Conservation (phyloP, 2,113 vertebrate genomes). For the Phylloscopus whistleri region DNA sequence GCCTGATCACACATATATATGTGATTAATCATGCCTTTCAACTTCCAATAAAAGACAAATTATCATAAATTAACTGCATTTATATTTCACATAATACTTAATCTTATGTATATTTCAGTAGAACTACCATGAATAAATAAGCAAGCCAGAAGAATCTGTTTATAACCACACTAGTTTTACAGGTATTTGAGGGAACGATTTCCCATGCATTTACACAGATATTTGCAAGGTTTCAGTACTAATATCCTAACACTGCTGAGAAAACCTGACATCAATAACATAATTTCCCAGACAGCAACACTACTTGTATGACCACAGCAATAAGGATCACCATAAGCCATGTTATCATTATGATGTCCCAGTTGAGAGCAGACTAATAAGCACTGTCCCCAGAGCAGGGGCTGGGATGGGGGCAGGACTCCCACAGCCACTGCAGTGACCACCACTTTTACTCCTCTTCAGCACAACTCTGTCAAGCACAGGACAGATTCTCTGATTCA, state of each 20-base stretch:
- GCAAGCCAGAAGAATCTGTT: background rate
- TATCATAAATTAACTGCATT: background rate
- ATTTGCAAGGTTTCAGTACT: background rate
- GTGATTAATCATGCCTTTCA: background rate
- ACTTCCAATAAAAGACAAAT: background rate
- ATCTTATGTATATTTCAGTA: background rate
- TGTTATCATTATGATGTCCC: background rate
- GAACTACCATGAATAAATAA: background rate
- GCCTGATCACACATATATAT: background rate
- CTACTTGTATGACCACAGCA: background rate
- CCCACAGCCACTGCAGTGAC: background rate
- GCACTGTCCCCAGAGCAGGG: background rate
- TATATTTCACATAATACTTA: background rate
- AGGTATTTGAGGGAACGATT: background rate
- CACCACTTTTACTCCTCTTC: background rate
- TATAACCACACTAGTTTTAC: background rate
- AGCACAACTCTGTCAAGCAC: background rate
- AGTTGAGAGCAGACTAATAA: accelerated
- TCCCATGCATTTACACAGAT: background rate
- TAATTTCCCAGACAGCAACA: background rate
- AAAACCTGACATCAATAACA: background rate
- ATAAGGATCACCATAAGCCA: background rate
- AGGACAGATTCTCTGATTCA: background rate
- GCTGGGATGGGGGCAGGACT: background rate
- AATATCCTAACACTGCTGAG: background rate